These are phyloP conservation scores for Homalodisca vitripennis DNA, from an alignment of 1,140 invertebrate genomes.

Conservation along the genomic window DNA sequence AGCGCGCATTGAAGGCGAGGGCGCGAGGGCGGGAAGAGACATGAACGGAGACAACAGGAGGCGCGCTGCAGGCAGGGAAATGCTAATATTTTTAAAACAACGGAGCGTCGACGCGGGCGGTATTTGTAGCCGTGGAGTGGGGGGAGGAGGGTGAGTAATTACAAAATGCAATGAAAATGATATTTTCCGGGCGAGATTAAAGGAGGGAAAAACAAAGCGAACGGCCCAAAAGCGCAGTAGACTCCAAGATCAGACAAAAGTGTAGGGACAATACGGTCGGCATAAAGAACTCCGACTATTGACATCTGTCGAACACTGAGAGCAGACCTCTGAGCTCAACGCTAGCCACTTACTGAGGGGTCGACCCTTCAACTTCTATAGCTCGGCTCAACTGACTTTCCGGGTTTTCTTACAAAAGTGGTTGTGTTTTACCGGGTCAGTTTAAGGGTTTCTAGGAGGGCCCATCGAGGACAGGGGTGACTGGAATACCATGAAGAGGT, in stretches of 20 bases:
- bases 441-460: constrained; percentile 1
- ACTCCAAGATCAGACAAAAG: constrained; percentile 14
- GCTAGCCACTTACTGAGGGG: neutral
- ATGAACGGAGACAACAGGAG: neutral
- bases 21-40: too few relatives aligned
- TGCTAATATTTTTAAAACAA: constrained; percentile 26
- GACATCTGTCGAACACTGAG: constrained; percentile 9
- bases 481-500: too few relatives aligned
- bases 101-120: constrained; percentile 13
- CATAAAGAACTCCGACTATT: constrained; percentile 12
- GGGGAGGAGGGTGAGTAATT: constrained; percentile 4
- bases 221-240: constrained; percentile 8
- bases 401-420: neutral
- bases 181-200: constrained; percentile 25
- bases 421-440: constrained; percentile 10
- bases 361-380: neutral
- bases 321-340: neutral
- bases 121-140: too few relatives aligned
- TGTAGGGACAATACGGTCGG: neutral
- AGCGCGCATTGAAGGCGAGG: too few relatives aligned
- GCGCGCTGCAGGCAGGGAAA: neutral
- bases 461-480: too few relatives aligned
- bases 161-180: constrained; percentile 26
- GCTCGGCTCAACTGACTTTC: neutral
- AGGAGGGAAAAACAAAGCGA: constrained; percentile 10